Base-by-base conservation (phyloP, 1,140 invertebrate genomes). In the Meteorus sp. region DNA sequence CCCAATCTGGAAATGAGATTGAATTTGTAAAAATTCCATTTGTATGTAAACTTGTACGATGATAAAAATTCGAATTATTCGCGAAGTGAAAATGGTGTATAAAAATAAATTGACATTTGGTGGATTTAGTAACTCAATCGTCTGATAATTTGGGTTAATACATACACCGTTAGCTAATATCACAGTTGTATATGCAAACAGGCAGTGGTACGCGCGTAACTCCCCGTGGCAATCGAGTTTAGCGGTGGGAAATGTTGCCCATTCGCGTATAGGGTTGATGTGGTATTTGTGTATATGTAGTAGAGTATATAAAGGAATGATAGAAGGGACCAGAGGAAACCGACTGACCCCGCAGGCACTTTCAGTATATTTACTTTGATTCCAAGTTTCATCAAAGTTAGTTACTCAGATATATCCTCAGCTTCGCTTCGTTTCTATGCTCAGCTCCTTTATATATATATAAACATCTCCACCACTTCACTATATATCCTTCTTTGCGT, bases 381-480 rank as follows among this genome's bases (percentile, higher is more conserved):
- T 72, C 67, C 58, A 72, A 71, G 67, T 72, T 72, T 71, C 66
- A 68, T 50, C 62, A 65, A 72, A 72, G 69, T 71, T 72, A 68
- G 69, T 71, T 71, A 71, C 50, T 58, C 56, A 55, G 67, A 67
- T 57, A 63, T 56, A 25, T 58, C 33, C 48, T 56, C 39, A 13
- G 17, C 25, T 56, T 52, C 37, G 9, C 23, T 68, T 4, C 63
- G 62, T 17, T 66, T 71, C 56, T 48, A 60, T 58, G 44, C 69
- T 8, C 61, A 66, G 13, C 54, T 43, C 19, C 13, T 29, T 52
- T 53, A 19, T 35, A 37, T 25, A 53, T 39, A 31, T 31, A 19
- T 31, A n/a, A 19, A 22, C 33, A 6, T n/a, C 29, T 17, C 11
- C 25, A n/a, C n/a, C n/a, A n/a, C n/a, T n/a, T n/a, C n/a, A n/a